Percentiles rank a stretch among this genome's conserved stretches.
phyloP scores from a whole-genome alignment of 1,140 invertebrate species.

The Samia ricini region DNA sequence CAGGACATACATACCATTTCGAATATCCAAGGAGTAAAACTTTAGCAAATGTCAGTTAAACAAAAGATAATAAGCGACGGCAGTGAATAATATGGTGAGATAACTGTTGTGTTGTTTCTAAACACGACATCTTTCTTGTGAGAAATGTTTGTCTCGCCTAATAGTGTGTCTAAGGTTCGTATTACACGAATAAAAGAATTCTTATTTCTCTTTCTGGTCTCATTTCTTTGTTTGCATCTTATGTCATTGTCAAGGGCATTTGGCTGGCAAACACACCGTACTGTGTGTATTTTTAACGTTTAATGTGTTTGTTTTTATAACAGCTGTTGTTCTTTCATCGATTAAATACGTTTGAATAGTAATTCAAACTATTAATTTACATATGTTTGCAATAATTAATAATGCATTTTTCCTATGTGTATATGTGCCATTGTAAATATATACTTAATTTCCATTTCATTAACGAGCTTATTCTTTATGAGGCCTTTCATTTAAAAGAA shows the following conservation, averaged over 20 bases:
- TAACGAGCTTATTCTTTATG: too few species aligned
- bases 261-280: neutral
- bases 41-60: conserved; percentile 9
- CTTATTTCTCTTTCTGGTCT: neutral
- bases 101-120: neutral
- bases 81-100: neutral
- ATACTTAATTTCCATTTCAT: too few species aligned
- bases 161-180: neutral
- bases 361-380: neutral
- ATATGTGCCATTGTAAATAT: too few species aligned
- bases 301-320: neutral
- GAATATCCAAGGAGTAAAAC: conserved; percentile 2
- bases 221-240: neutral
- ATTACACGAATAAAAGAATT: neutral
- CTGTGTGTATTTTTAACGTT: neutral
- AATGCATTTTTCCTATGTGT: neutral
- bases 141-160: conserved; percentile 6
- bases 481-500: too few species aligned
- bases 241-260: neutral
- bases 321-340: neutral
- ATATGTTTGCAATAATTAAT: neutral
- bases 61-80: conserved; percentile 10
- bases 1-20: neutral
- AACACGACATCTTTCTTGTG: neutral
- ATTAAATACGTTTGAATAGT: neutral